These are phyloP conservation scores for Callaeas wilsoni DNA, from an alignment of 2,113 vertebrate genomes.

Conservation along the genomic window DNA sequence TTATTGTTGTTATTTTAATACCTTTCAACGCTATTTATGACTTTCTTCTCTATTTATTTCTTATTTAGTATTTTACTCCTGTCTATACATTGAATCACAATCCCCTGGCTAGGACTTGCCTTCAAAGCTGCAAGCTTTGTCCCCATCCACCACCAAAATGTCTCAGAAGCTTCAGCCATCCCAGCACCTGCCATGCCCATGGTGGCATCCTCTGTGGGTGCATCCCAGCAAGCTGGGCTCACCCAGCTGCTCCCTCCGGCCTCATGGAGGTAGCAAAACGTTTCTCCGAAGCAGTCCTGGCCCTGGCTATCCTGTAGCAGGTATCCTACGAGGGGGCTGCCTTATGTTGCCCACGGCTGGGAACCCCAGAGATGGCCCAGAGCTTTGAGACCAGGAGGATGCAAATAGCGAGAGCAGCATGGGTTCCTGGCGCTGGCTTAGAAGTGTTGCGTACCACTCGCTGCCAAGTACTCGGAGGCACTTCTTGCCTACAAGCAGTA, in stretches of 20 bases:
- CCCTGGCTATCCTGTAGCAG: neutral
- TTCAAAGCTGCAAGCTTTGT: neutral
- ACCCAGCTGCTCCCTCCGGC: neutral
- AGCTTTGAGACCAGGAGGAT: neutral
- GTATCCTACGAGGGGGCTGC: neutral
- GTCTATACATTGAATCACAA: neutral
- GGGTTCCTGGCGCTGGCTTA: neutral
- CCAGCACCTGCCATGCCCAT: rapidly evolving
- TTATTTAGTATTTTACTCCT: constrained; percentile 8
- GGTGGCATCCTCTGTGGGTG: neutral
- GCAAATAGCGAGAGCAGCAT: neutral
- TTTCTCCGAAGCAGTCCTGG: neutral
- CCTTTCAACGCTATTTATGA: constrained; percentile 39
- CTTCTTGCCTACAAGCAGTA: neutral
- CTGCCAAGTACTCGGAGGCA: neutral
- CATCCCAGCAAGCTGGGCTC: neutral
- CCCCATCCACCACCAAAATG: neutral
- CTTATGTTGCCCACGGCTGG: neutral
- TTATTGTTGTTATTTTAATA: constrained; percentile 17
- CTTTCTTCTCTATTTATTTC: constrained; percentile 50
- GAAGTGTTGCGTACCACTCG: rapidly evolving
- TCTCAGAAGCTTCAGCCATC: rapidly evolving
- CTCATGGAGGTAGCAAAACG: rapidly evolving
- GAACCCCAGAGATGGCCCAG: neutral
- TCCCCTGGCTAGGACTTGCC: neutral